Conservation (phyloP, 2,888 invertebrate species). For the Chloroclysta siterata region DNA sequence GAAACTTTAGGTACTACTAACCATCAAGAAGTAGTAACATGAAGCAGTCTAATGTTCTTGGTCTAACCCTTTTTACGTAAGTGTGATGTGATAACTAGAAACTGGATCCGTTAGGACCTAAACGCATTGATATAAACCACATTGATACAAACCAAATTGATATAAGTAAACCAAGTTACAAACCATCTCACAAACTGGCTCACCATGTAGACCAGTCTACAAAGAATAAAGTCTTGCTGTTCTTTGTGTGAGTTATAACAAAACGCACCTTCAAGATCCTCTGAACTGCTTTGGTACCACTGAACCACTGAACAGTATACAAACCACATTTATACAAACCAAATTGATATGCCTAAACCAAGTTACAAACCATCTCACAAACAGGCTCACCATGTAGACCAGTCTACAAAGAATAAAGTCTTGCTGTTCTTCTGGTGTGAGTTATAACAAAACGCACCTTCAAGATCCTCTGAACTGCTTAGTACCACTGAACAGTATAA, state of each 20-base stretch:
- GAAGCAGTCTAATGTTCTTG: too few species aligned
- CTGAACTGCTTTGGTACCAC: conserved; percentile 3
- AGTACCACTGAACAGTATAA: conserved; percentile 10
- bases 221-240: neutral
- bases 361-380: neutral
- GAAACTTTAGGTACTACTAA: too few species aligned
- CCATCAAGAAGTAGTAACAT: too few species aligned
- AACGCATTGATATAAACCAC: neutral
- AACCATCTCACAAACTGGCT: neutral
- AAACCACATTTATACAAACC: too few species aligned
- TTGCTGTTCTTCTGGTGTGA: neutral
- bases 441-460: conserved; percentile 20
- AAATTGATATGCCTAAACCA: too few species aligned
- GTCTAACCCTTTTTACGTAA: too few species aligned
- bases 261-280: conserved; percentile 22
- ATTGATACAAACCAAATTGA: too few species aligned
- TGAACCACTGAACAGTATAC: too few species aligned
- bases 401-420: neutral
- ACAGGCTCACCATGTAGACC: neutral
- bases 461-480: conserved; percentile 2
- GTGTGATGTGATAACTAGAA: too few species aligned
- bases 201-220: neutral
- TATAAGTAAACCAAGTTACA: neutral
- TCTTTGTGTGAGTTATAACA: neutral
- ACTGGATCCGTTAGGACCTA: neutral